Base-by-base conservation (phyloP, 2,113 vertebrate genomes). In the Loxodonta africana region DNA sequence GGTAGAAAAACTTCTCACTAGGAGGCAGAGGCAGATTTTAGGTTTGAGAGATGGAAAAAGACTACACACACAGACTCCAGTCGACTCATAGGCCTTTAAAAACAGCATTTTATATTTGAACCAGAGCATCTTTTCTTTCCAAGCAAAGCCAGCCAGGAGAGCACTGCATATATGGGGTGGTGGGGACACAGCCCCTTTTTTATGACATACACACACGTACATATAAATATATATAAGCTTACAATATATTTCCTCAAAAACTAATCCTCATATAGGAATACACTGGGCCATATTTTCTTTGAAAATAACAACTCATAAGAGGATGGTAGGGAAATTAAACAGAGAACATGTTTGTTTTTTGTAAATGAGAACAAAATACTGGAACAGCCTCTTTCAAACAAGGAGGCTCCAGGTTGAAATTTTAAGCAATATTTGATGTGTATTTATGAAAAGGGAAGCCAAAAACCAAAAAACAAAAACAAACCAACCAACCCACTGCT, bases 221-320 rank as follows among this genome's bases (percentile, higher is more conserved):
- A n/a, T 83, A 80, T 33, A 77, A 33, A 48, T 25, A 51, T 46
- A 30, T 94, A 97, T 11, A 87, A 73, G 60, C 74, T 97, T 94
- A 96, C 48, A 60, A 44, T 20, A 62, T 80, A 11, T 93, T 98
- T 97, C 95, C 96, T 95, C 95, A 93, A 88, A 97, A 97, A 97
- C 95, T 65, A 96, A 94, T 65, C 69, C 23, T 85, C 89, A 95
- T 96, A 41, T 23, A 74, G 53, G 41, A 60, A 74, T 90, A 92
- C 81, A 93, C 83, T 91, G 25, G 87, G 95, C 76, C 88, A 28
- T 57, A 63, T 74, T 97, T 73, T 53, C 96, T 82, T 65, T 83
- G 78, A 96, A 90, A 20, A 57, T 30, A 15, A 88, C 88, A 25
- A 33, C 20, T n/a, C 7, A 25, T 10, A 83, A 94, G 95, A 96